Conservation (phyloP, 2,797 vertebrate genomes). For the Poeciliopsis gracilis region DNA sequence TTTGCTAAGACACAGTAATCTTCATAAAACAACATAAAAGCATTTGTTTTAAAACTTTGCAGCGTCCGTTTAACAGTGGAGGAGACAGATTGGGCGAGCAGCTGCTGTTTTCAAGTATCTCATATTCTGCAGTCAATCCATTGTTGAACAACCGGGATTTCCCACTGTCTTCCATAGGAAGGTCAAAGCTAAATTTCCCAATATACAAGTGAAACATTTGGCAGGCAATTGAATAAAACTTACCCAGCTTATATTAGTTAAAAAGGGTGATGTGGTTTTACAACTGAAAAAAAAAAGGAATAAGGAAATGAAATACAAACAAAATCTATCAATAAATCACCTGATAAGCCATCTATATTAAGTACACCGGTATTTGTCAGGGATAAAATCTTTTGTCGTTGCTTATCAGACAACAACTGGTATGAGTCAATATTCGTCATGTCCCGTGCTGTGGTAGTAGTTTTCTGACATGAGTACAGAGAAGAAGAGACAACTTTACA, state of each 20-base stretch:
- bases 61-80: constrained; percentile 90
- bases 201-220: constrained; percentile 82
- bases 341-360: constrained; percentile 93
- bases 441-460: constrained; percentile 86
- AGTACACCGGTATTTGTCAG: constrained; percentile 94
- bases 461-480: constrained; percentile 96
- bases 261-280: constrained; percentile 84
- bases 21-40: constrained; percentile 89
- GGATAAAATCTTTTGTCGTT: constrained; percentile 91
- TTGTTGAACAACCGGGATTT: constrained; percentile 87
- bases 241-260: constrained; percentile 68
- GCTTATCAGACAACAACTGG: constrained; percentile 89
- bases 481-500: constrained; percentile 98
- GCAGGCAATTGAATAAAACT: constrained; percentile 79
- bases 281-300: constrained; percentile 80
- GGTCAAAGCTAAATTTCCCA: constrained; percentile 78
- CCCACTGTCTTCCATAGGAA: constrained; percentile 99
- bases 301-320: constrained; percentile 86
- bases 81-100: constrained; percentile 84
- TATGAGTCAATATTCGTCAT: constrained; percentile 81
- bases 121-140: constrained; percentile 84
- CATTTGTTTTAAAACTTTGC: constrained; percentile 92
- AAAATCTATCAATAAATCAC: constrained; percentile 89
- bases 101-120: constrained; percentile 86
- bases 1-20: constrained; percentile 84